Evolutionary conservation across 2,113 vertebrate species (phyloP).

Genomic region (Oryzias woworae): DNA sequence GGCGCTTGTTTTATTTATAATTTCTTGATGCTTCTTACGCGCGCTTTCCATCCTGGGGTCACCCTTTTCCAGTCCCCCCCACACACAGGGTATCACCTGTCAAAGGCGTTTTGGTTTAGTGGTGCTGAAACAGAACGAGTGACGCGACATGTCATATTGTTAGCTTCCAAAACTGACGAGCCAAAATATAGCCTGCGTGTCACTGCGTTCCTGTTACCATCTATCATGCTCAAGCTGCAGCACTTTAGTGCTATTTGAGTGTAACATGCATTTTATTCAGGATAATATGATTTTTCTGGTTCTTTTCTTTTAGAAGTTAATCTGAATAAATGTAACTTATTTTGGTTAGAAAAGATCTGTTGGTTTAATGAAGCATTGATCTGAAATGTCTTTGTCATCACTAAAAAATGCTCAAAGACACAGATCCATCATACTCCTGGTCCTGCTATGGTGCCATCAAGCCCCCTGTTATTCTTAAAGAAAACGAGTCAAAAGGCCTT

Average conservation of each 20-base stretch:
- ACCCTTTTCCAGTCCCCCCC: conserved; percentile 65
- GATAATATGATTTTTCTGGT: too few species aligned
- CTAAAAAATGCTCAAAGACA: neutral
- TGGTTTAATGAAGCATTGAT: too few species aligned
- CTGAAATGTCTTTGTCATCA: too few species aligned
- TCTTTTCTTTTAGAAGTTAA: too few species aligned
- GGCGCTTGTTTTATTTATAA: conserved; percentile 15
- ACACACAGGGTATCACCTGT: conserved; percentile 66
- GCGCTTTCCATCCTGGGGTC: conserved; percentile 62
- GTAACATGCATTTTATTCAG: conserved; percentile 13
- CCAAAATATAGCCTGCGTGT: conserved; percentile 30
- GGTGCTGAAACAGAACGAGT: conserved; percentile 33
- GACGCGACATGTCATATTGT: conserved; percentile 22
- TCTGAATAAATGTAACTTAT: too few species aligned
- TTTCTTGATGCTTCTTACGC: conserved; percentile 9
- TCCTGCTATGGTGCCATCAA: conserved; percentile 2
- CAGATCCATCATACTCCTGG: conserved; percentile 3
- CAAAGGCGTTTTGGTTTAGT: conserved; percentile 39
- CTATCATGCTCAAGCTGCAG: conserved; percentile 25
- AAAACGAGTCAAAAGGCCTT: neutral
- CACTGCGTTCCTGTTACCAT: conserved; percentile 23
- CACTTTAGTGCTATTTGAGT: conserved; percentile 32
- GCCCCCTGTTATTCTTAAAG: neutral
- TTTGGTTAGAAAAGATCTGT: too few species aligned
- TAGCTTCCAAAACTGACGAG: conserved; percentile 36